These are phyloP conservation scores for Cosmopolites sordidus DNA, from an alignment of 2,888 invertebrate genomes.

Conservation along the genomic window DNA sequence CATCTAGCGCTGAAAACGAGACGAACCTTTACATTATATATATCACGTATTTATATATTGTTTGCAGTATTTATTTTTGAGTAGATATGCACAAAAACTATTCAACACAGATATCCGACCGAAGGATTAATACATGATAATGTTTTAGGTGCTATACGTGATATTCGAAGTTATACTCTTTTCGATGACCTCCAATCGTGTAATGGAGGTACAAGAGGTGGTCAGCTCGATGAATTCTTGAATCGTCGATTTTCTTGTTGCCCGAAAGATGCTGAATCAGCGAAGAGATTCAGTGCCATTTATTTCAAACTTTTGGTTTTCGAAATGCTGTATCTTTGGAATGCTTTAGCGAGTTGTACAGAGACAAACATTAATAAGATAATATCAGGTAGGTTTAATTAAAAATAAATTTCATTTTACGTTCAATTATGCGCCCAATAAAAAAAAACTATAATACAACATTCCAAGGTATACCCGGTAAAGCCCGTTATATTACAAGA, in stretches of 20 bases:
- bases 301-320: constrained; percentile 59
- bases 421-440: too few relatives aligned
- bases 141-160: constrained; percentile 30
- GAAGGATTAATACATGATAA: too few relatives aligned
- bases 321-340: constrained; percentile 67
- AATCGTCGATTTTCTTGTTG: constrained; percentile 37
- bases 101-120: too few relatives aligned
- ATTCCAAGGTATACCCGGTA: too few relatives aligned
- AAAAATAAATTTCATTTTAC: too few relatives aligned
- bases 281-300: constrained; percentile 32
- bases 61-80: too few relatives aligned
- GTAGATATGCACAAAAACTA: too few relatives aligned
- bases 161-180: constrained; percentile 27
- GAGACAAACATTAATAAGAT: constrained; percentile 45
- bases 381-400: constrained; percentile 46
- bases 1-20: too few relatives aligned
- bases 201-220: constrained; percentile 35
- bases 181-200: constrained; percentile 35
- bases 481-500: too few relatives aligned
- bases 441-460: too few relatives aligned
- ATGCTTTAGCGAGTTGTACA: constrained; percentile 58
- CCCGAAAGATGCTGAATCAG: constrained; percentile 35
- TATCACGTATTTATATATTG: too few relatives aligned
- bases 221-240: constrained; percentile 44
- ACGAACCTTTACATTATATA: too few relatives aligned